A percentile compares a stretch with the other conserved stretches of the same genome.
phyloP scores from a whole-genome alignment of 2,113 vertebrate species.

The Sitta europaea region DNA sequence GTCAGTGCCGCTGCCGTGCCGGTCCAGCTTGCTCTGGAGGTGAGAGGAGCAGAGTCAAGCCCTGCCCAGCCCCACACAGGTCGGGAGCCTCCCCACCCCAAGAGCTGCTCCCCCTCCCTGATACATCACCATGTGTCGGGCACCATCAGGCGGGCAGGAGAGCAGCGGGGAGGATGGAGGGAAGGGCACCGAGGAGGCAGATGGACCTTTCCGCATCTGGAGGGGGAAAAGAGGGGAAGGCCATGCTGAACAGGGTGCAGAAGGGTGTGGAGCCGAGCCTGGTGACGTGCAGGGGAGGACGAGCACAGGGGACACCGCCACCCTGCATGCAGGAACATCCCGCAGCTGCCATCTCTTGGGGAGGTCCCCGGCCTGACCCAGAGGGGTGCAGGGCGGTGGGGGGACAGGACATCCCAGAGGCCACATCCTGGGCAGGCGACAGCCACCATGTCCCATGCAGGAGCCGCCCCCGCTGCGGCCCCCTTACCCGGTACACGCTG shows the following conservation, averaged over 20 bases:
- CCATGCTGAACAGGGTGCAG: accelerated
- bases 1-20: constrained; percentile 90
- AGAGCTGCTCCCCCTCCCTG: not conserved
- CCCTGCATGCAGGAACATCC: not conserved
- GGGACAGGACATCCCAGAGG: not conserved
- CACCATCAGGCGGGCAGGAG: constrained; percentile 83
- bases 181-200: constrained; percentile 78
- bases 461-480: not conserved
- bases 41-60: not conserved
- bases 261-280: not conserved
- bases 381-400: not conserved
- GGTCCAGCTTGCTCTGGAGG: constrained; percentile 85
- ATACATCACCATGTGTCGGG: constrained; percentile 86
- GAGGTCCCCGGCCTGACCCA: not conserved
- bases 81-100: accelerated
- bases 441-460: not conserved
- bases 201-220: constrained; percentile 89
- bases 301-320: not conserved
- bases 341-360: not conserved
- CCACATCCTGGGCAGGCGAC: not conserved
- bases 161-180: constrained; percentile 86
- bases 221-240: constrained; percentile 8
- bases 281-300: not conserved
- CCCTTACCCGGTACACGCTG: constrained; percentile 75
- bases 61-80: not conserved